These are phyloP conservation scores for Characodon lateralis DNA, from an alignment of 2,797 vertebrate species.

Conservation along the genomic window DNA sequence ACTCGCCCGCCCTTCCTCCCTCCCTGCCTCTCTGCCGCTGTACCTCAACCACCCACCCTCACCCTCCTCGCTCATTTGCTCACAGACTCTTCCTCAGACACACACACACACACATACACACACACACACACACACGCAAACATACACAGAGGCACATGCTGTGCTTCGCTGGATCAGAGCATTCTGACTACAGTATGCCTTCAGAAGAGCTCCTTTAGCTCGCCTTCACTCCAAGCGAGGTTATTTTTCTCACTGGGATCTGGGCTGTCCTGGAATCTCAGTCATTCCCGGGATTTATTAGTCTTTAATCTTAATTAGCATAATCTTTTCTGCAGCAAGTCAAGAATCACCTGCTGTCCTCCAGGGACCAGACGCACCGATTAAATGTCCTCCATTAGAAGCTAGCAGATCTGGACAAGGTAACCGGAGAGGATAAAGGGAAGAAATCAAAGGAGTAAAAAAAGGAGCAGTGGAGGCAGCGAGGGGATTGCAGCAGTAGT, in stretches of 20 bases:
- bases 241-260: slow-evolving; percentile 22
- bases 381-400: slow-evolving; percentile 47
- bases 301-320: slow-evolving; percentile 66
- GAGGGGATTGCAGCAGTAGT: slow-evolving; percentile 76
- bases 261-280: slow-evolving; percentile 57
- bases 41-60: slow-evolving; percentile 28
- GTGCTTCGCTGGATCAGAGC: slow-evolving; percentile 74
- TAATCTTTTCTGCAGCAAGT: slow-evolving; percentile 65
- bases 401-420: slow-evolving; percentile 58
- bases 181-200: slow-evolving; percentile 74
- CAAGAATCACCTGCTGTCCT: slow-evolving; percentile 59
- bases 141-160: slow-evolving; percentile 68
- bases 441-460: slow-evolving; percentile 52
- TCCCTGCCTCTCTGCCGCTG: slow-evolving; percentile 27
- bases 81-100: slow-evolving; percentile 63
- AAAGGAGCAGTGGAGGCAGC: slow-evolving; percentile 9
- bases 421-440: slow-evolving; percentile 51
- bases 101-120: too few species aligned
- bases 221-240: slow-evolving; percentile 57
- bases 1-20: slow-evolving; percentile 57
- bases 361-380: slow-evolving; percentile 39
- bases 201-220: slow-evolving; percentile 70
- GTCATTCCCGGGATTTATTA: slow-evolving; percentile 58
- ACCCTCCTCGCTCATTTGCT: slow-evolving; percentile 63
- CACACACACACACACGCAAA: slow-evolving; percentile 39